Conservation (phyloP, 2,113 vertebrate species). For the Pheucticus melanocephalus region DNA sequence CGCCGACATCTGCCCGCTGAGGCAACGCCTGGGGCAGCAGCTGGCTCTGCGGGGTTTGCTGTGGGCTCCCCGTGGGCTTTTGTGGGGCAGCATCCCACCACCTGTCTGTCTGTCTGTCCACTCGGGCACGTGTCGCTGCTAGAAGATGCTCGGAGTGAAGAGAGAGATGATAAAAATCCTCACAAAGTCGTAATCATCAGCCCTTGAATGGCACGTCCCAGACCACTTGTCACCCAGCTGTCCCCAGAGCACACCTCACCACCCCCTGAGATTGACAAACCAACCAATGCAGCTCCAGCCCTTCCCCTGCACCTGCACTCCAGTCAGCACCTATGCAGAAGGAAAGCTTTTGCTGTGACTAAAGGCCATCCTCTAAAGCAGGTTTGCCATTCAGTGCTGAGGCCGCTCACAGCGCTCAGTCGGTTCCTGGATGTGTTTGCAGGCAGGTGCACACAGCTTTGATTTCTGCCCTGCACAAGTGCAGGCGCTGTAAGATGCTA, state of each 20-base stretch:
- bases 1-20: neutral
- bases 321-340: neutral
- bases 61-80: neutral
- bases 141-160: neutral
- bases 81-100: neutral
- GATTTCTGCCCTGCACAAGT: rapidly evolving
- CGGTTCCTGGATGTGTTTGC: neutral
- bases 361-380: neutral
- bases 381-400: neutral
- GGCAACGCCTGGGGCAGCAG: neutral
- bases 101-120: neutral
- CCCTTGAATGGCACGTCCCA: neutral
- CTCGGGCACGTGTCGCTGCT: rapidly evolving
- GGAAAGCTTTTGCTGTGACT: neutral
- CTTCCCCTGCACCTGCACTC: neutral
- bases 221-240: rapidly evolving
- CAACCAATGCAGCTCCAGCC: rapidly evolving
- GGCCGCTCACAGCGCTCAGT: rapidly evolving
- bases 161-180: neutral
- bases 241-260: neutral
- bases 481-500: neutral
- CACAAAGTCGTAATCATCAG: rapidly evolving
- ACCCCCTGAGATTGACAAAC: neutral
- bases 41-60: neutral
- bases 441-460: neutral